Percentiles rank a stretch among this genome's conserved stretches.
Evolutionary conservation across 2,888 invertebrate species (phyloP).

Genomic region (Mesopsocus fuscifrons): DNA sequence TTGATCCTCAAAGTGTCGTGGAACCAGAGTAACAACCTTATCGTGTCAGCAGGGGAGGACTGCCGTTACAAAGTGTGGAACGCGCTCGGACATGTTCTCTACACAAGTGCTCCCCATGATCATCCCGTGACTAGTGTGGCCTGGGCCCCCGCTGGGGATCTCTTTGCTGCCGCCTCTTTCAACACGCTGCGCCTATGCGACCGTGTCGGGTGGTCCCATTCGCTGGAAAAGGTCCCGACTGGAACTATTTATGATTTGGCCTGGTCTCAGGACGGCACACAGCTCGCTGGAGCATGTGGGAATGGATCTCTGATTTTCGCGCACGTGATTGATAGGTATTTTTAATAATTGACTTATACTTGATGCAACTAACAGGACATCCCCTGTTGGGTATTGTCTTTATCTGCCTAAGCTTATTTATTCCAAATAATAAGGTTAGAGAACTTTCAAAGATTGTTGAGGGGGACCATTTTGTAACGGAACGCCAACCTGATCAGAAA

Average conservation of each 20-base stretch:
- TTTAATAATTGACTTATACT: no score
- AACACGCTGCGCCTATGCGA: constrained; percentile 86
- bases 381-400: neutral
- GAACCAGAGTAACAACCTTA: constrained; percentile 33
- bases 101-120: constrained; percentile 65
- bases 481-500: no score
- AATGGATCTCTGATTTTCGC: constrained; percentile 81
- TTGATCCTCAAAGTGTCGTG: constrained; percentile 52
- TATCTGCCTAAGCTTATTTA: no score
- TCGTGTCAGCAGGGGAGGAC: constrained; percentile 47
- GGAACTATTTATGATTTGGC: constrained; percentile 78
- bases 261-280: constrained; percentile 94
- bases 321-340: constrained; percentile 67
- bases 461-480: no score
- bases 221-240: constrained; percentile 68
- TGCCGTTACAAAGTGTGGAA: constrained; percentile 90
- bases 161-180: constrained; percentile 84
- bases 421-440: no score
- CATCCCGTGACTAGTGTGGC: constrained; percentile 79
- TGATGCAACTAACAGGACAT: constrained; percentile 6
- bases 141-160: constrained; percentile 81
- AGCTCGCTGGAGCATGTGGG: constrained; percentile 86
- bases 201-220: constrained; percentile 88
- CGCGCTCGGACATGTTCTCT: constrained; percentile 69
- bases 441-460: no score